Conservation (phyloP, 2,888 invertebrate genomes). For the Heliconius sara region DNA sequence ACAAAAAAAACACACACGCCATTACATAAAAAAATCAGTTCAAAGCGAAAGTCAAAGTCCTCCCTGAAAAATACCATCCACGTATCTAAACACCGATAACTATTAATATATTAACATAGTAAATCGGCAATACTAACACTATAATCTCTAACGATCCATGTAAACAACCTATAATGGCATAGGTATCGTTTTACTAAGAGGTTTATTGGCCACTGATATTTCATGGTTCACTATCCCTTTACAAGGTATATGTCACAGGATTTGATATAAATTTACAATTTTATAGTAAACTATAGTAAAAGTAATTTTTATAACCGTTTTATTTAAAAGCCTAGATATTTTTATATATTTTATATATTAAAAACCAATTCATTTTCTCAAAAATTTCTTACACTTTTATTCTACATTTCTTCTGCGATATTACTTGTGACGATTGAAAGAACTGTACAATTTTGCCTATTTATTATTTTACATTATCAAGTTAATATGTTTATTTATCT, state of each 20-base stretch:
- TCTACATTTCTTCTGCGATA: not conserved
- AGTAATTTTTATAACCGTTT: not conserved
- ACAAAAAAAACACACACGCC: too few species aligned
- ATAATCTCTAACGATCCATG: conserved; percentile 10
- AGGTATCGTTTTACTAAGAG: conserved; percentile 3
- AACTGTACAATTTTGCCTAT: not conserved
- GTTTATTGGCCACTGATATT: conserved; percentile 8
- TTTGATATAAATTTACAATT: too few species aligned
- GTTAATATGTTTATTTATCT: not conserved
- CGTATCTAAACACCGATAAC: not conserved
- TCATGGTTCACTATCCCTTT: not conserved
- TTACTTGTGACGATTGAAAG: not conserved
- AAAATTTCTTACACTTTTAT: not conserved
- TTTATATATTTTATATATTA: not conserved
- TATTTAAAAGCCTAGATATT: not conserved
- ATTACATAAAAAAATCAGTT: too few species aligned
- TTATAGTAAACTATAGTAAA: too few species aligned
- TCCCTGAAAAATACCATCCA: not conserved
- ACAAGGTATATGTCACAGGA: not conserved
- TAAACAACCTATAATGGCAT: not conserved
- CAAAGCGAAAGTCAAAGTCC: too few species aligned
- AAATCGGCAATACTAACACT: conserved; percentile 2
- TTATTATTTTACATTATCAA: not conserved
- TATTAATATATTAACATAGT: not conserved
- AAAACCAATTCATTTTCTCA: not conserved